A percentile compares a stretch with the other conserved stretches of the same genome.
Evolutionary conservation across 2,797 vertebrate genomes (phyloP).

Genomic region (Trachops cirrhosus): DNA sequence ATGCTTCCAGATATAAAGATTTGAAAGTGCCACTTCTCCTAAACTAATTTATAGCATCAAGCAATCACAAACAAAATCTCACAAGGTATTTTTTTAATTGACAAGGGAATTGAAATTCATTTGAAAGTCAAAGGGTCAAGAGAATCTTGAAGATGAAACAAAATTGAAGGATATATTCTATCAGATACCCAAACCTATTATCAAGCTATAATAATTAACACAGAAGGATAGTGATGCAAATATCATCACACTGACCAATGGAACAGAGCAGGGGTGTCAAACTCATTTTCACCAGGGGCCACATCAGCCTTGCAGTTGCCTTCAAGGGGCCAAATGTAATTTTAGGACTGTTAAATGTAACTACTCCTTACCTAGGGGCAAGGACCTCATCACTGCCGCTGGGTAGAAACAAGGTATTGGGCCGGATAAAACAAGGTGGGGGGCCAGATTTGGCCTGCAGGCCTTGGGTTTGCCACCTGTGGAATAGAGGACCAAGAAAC

Average conservation of each 20-base stretch:
- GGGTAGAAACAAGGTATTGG: too few species aligned
- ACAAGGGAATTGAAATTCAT: not conserved
- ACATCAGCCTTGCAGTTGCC: too few species aligned
- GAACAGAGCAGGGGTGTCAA: not conserved
- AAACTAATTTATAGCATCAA: not conserved
- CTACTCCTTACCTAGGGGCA: too few species aligned
- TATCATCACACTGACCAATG: not conserved
- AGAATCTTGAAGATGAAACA: not conserved
- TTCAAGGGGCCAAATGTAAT: too few species aligned
- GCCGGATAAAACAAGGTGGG: too few species aligned
- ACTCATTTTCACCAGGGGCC: too few species aligned
- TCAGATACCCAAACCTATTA: not conserved
- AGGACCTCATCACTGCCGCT: too few species aligned
- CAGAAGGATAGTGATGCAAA: not conserved
- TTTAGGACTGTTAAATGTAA: too few species aligned
- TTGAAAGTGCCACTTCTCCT: not conserved
- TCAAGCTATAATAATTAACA: not conserved
- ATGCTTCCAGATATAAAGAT: not conserved
- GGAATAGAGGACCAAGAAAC: not conserved
- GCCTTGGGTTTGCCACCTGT: too few species aligned
- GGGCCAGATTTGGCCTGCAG: fast-evolving
- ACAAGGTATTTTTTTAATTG: not conserved
- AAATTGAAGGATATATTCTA: not conserved
- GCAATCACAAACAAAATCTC: not conserved
- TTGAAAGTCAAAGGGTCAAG: not conserved